Conservation (phyloP, 2,113 vertebrate genomes). For the Narcine bancroftii region DNA sequence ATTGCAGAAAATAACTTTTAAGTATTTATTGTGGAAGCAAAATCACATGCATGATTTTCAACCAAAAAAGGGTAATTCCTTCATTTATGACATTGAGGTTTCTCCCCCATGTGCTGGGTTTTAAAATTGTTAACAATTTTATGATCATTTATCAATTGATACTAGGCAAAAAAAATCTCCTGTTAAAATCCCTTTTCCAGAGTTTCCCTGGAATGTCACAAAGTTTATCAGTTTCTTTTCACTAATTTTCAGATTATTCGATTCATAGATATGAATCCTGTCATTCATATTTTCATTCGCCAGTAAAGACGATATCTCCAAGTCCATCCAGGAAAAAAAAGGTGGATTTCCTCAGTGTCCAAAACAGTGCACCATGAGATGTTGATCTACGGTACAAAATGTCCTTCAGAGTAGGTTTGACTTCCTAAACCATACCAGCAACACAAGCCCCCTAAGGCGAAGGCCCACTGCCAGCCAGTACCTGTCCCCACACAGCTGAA, state of each 20-base stretch:
- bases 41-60: background rate
- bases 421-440: too few relatives aligned
- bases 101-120: background rate
- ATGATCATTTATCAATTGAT: background rate
- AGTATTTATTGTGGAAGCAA: conserved; percentile 11
- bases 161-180: background rate
- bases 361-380: background rate
- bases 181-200: background rate
- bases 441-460: background rate
- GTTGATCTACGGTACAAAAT: too few relatives aligned
- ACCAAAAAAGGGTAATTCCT: background rate
- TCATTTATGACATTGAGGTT: background rate
- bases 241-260: background rate
- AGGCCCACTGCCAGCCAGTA: background rate
- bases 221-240: background rate
- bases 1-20: conserved; percentile 24
- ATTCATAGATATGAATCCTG: background rate
- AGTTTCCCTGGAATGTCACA: background rate
- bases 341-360: background rate
- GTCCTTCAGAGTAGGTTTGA: background rate
- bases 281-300: background rate
- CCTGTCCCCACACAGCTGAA: background rate
- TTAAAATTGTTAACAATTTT: background rate
- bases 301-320: background rate
- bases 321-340: background rate